Percentiles rank a stretch among this genome's conserved stretches.
Conservation (phyloP, 2,888 invertebrate genomes). For the Theodoxus fluviatilis region DNA sequence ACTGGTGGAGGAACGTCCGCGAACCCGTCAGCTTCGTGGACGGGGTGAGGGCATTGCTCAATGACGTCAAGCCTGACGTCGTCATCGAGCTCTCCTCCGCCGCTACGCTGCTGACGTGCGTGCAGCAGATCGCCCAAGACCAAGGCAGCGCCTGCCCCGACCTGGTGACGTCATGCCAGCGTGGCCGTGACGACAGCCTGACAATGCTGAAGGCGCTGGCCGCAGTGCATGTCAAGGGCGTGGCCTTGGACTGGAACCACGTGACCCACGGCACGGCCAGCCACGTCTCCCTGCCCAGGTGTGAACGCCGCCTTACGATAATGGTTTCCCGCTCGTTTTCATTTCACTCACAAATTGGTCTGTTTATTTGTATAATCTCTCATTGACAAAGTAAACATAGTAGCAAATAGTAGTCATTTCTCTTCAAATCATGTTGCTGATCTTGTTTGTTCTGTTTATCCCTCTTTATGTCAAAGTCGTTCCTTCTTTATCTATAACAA, state of each 20-base stretch:
- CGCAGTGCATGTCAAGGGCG: slow-evolving; percentile 22
- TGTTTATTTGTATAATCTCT: no score
- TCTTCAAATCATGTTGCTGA: no score
- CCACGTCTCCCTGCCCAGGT: slow-evolving; percentile 25
- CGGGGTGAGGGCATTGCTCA: slow-evolving; percentile 24
- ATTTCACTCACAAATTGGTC: no score
- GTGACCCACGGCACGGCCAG: slow-evolving; percentile 22
- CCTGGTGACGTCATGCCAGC: slow-evolving; percentile 25
- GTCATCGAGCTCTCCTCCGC: slow-evolving; percentile 28
- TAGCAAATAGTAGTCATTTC: no score
- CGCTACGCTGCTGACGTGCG: slow-evolving; percentile 26
- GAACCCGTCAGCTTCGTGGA: slow-evolving; percentile 27
- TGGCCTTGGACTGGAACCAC: slow-evolving; percentile 23
- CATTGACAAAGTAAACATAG: no score
- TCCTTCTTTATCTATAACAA: no score
- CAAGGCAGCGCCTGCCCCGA: slow-evolving; percentile 6
- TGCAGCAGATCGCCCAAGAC: slow-evolving; percentile 24
- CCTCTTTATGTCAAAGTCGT: no score
- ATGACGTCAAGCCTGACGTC: slow-evolving; percentile 25
- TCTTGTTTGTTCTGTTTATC: no score
- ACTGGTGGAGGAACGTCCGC: slow-evolving; percentile 32
- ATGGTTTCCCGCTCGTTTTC: no score
- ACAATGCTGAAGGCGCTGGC: slow-evolving; percentile 23
- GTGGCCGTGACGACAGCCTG: slow-evolving; percentile 16
- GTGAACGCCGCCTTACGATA: no score